Evolutionary conservation across 2,113 vertebrate species (phyloP).

Genomic region (Eubucco bourcierii): DNA sequence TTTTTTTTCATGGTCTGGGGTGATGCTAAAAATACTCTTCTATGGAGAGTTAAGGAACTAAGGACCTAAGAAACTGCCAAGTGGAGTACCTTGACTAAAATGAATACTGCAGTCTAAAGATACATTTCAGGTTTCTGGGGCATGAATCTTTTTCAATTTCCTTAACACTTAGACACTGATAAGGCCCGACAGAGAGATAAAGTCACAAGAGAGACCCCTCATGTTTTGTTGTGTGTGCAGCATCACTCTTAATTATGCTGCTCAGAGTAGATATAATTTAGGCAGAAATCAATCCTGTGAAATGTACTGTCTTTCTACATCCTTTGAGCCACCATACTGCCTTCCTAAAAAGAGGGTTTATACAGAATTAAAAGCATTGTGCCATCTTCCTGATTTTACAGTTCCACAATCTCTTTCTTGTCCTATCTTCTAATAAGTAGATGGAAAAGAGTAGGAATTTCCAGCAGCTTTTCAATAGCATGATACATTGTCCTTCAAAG

Average conservation of each 20-base stretch:
- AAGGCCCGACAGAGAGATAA: not conserved
- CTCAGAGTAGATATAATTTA: not conserved
- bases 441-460: not conserved
- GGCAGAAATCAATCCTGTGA: not conserved
- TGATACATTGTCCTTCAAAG: not conserved
- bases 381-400: not conserved
- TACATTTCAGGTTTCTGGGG: not conserved
- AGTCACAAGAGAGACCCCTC: fast-evolving
- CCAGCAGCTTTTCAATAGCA: not conserved
- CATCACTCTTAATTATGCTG: not conserved
- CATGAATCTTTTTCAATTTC: not conserved
- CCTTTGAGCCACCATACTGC: not conserved
- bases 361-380: not conserved
- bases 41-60: not conserved
- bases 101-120: not conserved
- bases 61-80: not conserved
- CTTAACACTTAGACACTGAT: not conserved
- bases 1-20: not conserved
- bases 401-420: not conserved
- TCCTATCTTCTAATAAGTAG: not conserved
- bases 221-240: not conserved
- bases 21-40: not conserved
- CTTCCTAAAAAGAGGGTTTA: not conserved
- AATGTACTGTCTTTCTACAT: not conserved
- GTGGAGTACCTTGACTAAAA: not conserved